phyloP scores from a whole-genome alignment of 1,140 invertebrate genomes.

The Penaeus indicus region DNA sequence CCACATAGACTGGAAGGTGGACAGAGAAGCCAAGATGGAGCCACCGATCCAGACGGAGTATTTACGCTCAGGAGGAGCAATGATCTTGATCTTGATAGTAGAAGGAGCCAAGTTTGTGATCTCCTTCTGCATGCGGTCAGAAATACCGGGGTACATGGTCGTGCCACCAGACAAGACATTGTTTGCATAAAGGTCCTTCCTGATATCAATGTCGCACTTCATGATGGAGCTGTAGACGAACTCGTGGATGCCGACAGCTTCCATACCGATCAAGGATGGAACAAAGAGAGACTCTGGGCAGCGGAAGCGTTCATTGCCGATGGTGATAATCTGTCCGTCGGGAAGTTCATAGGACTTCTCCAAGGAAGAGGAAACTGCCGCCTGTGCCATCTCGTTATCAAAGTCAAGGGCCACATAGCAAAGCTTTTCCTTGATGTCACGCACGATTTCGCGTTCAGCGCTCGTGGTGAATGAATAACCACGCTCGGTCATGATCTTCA shows the following conservation, averaged over 20 bases:
- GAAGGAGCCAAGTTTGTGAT: background rate
- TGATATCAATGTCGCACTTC: slow-evolving; percentile 71
- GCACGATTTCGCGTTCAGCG: slow-evolving; percentile 72
- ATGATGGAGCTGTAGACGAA: slow-evolving; percentile 80
- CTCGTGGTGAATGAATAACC: slow-evolving; percentile 68
- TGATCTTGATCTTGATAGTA: slow-evolving; percentile 22
- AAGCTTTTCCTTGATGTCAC: slow-evolving; percentile 71
- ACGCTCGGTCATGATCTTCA: slow-evolving; percentile 53
- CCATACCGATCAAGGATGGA: slow-evolving; percentile 86
- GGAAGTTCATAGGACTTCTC: slow-evolving; percentile 89
- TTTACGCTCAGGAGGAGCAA: slow-evolving; percentile 7
- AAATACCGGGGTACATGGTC: slow-evolving; percentile 87
- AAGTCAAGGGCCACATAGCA: slow-evolving; percentile 73
- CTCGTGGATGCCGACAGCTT: slow-evolving; percentile 85
- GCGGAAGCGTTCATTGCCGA: slow-evolving; percentile 78
- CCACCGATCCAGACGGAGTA: slow-evolving; percentile 24
- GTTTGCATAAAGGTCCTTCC: slow-evolving; percentile 13
- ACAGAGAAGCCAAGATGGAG: slow-evolving; percentile 2
- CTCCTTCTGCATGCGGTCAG: slow-evolving; percentile 71
- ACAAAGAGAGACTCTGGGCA: slow-evolving; percentile 84
- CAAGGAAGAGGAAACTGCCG: slow-evolving; percentile 75
- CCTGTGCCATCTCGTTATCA: slow-evolving; percentile 89
- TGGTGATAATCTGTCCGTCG: slow-evolving; percentile 67
- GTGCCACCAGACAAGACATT: slow-evolving; percentile 82
- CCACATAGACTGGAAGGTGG: slow-evolving; percentile 20